These are phyloP conservation scores for Mamestra configurata DNA, from an alignment of 1,140 invertebrate species.

Conservation along the genomic window DNA sequence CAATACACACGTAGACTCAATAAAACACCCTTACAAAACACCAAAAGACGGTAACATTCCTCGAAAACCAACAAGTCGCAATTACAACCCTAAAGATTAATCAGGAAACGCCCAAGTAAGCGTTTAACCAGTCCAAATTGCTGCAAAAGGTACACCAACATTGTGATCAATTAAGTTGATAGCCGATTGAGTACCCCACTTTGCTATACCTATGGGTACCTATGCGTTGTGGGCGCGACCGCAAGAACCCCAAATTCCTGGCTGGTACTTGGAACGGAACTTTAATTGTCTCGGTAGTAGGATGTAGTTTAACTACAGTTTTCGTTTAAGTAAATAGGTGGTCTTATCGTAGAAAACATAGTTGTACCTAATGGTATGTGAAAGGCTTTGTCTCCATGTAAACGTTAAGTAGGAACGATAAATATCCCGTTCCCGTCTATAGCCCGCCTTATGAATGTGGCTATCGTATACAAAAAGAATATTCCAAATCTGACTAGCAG, in stretches of 20 bases:
- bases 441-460: too few relatives aligned
- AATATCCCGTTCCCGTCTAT: too few relatives aligned
- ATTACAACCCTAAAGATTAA: conserved; percentile 67
- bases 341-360: conserved; percentile 7
- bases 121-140: conserved; percentile 66
- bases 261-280: conserved; percentile 48
- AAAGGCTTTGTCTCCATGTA: neutral
- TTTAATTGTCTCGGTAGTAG: conserved; percentile 51
- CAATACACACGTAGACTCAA: neutral
- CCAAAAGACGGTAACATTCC: conserved; percentile 29
- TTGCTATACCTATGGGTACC: conserved; percentile 47
- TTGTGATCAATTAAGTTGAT: conserved; percentile 65
- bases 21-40: conserved; percentile 2
- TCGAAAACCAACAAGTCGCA: conserved; percentile 51
- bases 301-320: conserved; percentile 41
- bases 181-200: conserved; percentile 59
- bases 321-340: conserved; percentile 40
- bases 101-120: conserved; percentile 62
- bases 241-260: conserved; percentile 56
- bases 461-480: too few relatives aligned
- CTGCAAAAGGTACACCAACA: conserved; percentile 60
- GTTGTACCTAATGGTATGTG: neutral
- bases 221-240: conserved; percentile 52
- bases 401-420: neutral
- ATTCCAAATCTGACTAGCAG: too few relatives aligned